phyloP scores from a whole-genome alignment of 2,797 vertebrate species.

The Channallabes apus region DNA sequence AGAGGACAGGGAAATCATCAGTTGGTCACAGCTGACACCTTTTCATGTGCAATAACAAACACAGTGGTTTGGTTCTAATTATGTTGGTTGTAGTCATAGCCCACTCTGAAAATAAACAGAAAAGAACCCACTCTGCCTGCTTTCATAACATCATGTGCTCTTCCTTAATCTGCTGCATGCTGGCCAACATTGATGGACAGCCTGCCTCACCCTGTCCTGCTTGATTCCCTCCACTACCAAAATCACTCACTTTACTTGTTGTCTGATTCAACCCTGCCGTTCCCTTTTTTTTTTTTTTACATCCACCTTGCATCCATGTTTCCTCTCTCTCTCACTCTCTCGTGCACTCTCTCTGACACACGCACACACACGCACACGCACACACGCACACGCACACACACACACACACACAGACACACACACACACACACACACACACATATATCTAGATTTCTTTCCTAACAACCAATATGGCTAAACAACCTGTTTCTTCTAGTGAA shows the following conservation, averaged over 20 bases:
- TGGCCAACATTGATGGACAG: conserved; percentile 55
- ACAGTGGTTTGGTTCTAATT: conserved; percentile 70
- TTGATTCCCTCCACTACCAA: conserved; percentile 6
- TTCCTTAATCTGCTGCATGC: conserved; percentile 56
- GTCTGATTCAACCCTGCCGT: conserved; percentile 22
- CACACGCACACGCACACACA: no score
- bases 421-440: no score
- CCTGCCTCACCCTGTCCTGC: conserved; percentile 35
- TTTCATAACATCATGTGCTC: conserved; percentile 62
- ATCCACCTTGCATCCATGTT: neutral
- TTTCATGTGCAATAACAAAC: conserved; percentile 71
- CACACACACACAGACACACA: neutral
- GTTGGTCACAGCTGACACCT: conserved; percentile 65
- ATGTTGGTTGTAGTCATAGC: conserved; percentile 59
- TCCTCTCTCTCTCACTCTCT: neutral
- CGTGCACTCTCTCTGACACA: neutral
- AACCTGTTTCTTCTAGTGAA: conserved; percentile 72
- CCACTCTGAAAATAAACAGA: conserved; percentile 75
- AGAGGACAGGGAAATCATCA: conserved; percentile 56
- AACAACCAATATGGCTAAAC: conserved; percentile 69
- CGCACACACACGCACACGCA: neutral
- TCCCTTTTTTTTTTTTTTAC: neutral
- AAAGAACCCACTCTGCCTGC: conserved; percentile 60
- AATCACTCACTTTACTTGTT: conserved; percentile 24
- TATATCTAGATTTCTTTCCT: neutral